Evolutionary conservation across 2,113 vertebrate genomes (phyloP).

Genomic region (Columbina picui): DNA sequence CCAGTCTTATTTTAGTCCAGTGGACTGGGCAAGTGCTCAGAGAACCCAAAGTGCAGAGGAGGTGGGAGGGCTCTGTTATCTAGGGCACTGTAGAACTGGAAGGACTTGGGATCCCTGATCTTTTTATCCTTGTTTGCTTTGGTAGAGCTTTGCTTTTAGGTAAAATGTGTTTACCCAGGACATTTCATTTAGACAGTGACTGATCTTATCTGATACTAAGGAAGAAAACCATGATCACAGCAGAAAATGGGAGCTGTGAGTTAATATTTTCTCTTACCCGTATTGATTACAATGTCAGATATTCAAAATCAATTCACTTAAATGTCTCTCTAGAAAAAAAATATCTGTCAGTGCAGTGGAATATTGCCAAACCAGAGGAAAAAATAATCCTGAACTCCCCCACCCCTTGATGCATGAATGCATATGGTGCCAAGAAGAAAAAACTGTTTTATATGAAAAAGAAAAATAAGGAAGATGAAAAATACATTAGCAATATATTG

Average conservation of each 20-base stretch:
- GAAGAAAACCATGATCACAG: slow-evolving; percentile 14
- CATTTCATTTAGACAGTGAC: background rate
- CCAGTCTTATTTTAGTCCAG: background rate
- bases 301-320: slow-evolving; percentile 58
- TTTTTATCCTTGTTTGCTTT: background rate
- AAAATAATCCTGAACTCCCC: background rate
- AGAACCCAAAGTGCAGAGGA: background rate
- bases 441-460: background rate
- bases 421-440: background rate
- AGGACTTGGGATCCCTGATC: background rate
- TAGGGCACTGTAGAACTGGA: background rate
- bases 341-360: background rate
- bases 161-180: background rate
- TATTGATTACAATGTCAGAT: slow-evolving; percentile 32
- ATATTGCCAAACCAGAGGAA: background rate
- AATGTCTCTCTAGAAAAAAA: background rate
- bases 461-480: background rate
- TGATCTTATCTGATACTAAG: background rate
- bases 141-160: background rate
- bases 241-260: slow-evolving; percentile 38
- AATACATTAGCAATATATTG: background rate
- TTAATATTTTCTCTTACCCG: slow-evolving; percentile 33
- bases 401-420: background rate
- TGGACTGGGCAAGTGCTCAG: background rate
- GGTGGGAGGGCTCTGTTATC: background rate